Evolutionary conservation across 2,888 invertebrate genomes (phyloP).

Genomic region (Pecten maximus): DNA sequence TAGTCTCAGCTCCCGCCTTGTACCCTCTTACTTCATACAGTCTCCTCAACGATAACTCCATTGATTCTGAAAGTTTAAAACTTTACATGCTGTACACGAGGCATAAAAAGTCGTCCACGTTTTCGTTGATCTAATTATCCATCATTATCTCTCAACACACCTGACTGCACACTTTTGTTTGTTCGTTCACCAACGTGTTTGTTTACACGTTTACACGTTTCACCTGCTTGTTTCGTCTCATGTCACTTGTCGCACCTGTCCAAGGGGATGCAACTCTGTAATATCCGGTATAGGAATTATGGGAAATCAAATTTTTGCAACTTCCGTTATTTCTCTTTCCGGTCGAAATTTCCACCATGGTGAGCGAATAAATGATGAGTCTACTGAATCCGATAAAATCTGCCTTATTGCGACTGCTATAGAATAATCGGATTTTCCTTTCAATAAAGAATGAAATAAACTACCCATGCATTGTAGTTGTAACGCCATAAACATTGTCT

Average conservation of each 20-base stretch:
- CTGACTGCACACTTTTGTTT: slow-evolving; percentile 7
- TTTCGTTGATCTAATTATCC: slow-evolving; percentile 29
- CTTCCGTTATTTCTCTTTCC: slow-evolving; percentile 11
- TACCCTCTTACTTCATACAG: neutral
- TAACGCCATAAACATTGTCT: neutral
- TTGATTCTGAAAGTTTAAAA: neutral
- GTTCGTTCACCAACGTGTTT: neutral
- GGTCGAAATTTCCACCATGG: slow-evolving; percentile 29
- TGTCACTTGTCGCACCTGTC: slow-evolving; percentile 29
- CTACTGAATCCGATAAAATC: neutral
- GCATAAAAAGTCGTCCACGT: neutral
- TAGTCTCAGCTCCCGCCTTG: slow-evolving; percentile 18
- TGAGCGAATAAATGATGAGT: neutral
- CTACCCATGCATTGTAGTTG: neutral
- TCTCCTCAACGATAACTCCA: slow-evolving; percentile 27
- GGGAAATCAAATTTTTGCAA: neutral
- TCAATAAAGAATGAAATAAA: neutral
- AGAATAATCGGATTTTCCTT: neutral
- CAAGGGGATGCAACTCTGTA: neutral
- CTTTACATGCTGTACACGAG: neutral
- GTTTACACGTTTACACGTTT: slow-evolving; percentile 20
- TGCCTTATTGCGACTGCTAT: neutral
- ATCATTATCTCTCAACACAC: slow-evolving; percentile 4
- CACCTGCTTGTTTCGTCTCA: slow-evolving; percentile 1
- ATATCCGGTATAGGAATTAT: neutral